A percentile compares a stretch with the other conserved stretches of the same genome.
These are phyloP conservation scores for Psephotus haematonotus DNA, from an alignment of 2,113 vertebrate genomes.

Conservation along the genomic window DNA sequence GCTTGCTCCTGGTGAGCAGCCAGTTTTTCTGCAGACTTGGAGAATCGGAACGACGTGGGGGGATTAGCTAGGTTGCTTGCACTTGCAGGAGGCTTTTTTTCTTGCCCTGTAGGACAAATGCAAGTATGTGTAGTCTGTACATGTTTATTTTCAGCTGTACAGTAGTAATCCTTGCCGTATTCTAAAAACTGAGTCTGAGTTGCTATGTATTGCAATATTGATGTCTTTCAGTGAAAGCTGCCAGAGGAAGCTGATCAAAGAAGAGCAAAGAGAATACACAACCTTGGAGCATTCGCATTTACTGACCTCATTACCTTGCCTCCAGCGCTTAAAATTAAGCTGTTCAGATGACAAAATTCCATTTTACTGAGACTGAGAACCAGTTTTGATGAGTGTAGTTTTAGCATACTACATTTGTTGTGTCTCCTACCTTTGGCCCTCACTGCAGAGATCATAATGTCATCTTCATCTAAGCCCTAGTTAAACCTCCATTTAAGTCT, in stretches of 20 bases:
- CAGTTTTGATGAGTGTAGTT: background rate
- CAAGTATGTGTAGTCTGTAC: background rate
- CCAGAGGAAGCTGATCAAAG: background rate
- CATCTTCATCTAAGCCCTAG: background rate
- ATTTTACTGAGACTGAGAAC: background rate
- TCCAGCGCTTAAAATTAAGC: background rate
- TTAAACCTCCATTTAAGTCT: background rate
- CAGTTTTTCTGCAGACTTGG: background rate
- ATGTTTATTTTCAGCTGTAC: background rate
- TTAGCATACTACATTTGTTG: background rate
- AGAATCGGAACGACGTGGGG: background rate
- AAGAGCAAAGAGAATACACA: background rate
- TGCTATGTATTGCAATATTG: background rate
- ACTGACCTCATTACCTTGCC: conserved; percentile 9
- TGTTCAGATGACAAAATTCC: background rate
- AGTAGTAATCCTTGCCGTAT: background rate
- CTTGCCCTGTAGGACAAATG: background rate
- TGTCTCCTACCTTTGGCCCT: background rate
- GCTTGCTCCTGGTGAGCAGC: background rate
- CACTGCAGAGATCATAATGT: background rate
- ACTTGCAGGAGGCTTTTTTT: background rate
- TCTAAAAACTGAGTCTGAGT: background rate
- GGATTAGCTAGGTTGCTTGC: background rate
- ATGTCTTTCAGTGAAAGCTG: background rate
- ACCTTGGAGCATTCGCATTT: background rate